phyloP scores from a whole-genome alignment of 2,113 vertebrate genomes.

The Aldabrachelys gigantea region DNA sequence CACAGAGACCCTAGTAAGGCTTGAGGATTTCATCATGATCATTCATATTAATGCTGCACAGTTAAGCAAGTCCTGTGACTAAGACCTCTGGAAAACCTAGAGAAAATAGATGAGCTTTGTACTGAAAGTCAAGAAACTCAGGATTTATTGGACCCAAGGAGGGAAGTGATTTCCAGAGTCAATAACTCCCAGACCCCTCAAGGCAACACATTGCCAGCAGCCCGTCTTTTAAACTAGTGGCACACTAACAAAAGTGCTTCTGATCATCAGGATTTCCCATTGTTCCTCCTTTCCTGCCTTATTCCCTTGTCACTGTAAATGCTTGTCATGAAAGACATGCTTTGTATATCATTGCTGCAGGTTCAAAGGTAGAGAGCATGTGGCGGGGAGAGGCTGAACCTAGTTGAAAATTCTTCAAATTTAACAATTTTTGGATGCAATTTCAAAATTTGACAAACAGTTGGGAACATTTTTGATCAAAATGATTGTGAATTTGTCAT shows the following conservation, averaged over 20 bases:
- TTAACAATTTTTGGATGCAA: not conserved
- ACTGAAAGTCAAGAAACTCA: constrained; percentile 61
- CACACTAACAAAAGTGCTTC: not conserved
- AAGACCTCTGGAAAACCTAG: constrained; percentile 38
- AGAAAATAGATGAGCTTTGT: constrained; percentile 58
- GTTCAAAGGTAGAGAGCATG: not conserved
- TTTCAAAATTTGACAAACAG: not conserved
- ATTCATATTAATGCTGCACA: constrained; percentile 34
- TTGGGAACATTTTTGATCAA: not conserved
- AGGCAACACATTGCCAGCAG: constrained; percentile 49
- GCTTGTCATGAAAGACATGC: not conserved
- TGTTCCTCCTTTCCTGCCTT: not conserved
- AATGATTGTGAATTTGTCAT: not conserved
- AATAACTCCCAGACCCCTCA: not conserved
- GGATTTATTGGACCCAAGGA: constrained; percentile 49
- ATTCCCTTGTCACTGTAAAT: not conserved
- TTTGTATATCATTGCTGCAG: not conserved
- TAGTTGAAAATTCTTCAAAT: not conserved
- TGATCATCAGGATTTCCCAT: not conserved
- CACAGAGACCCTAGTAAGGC: not conserved
- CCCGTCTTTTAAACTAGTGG: constrained; percentile 32
- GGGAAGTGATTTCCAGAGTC: constrained; percentile 30
- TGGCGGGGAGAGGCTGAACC: not conserved
- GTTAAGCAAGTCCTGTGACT: constrained; percentile 60
- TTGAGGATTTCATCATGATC: constrained; percentile 17